Conservation (phyloP, 2,888 invertebrate genomes). For the Mythimna albipuncta region DNA sequence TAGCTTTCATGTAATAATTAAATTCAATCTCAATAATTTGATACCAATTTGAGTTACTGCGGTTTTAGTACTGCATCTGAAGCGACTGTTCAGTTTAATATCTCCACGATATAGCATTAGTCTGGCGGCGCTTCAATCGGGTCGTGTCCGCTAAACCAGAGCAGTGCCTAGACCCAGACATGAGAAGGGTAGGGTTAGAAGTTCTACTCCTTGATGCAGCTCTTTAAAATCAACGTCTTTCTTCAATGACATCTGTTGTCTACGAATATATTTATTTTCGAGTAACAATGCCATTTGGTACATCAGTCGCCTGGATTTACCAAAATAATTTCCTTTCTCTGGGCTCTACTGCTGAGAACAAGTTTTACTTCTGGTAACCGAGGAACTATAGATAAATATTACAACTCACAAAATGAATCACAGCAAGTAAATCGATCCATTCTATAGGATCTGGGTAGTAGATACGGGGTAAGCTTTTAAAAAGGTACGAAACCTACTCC, state of each 20-base stretch:
- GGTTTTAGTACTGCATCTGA: background rate
- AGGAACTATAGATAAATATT: background rate
- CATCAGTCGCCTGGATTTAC: background rate
- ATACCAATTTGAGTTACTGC: background rate
- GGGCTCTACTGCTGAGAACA: background rate
- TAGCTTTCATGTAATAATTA: background rate
- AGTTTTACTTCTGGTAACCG: background rate
- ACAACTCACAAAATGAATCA: too few relatives aligned
- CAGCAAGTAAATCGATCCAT: too few relatives aligned
- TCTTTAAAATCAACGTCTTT: background rate
- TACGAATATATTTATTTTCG: background rate
- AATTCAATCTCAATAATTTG: slow-evolving; percentile 6
- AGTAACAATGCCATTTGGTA: too few relatives aligned
- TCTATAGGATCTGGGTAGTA: background rate
- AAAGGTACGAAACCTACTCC: too few relatives aligned
- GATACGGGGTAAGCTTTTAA: too few relatives aligned
- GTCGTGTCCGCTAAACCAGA: slow-evolving; percentile 42
- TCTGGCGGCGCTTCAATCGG: slow-evolving; percentile 36
- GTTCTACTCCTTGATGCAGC: background rate
- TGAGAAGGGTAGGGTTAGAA: background rate
- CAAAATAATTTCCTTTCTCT: background rate
- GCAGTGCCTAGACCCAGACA: background rate
- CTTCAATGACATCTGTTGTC: background rate
- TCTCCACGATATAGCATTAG: slow-evolving; percentile 8
- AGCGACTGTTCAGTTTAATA: slow-evolving; percentile 16